Evolutionary conservation across 2,888 invertebrate species (phyloP).

Genomic region (Patella caerulea): DNA sequence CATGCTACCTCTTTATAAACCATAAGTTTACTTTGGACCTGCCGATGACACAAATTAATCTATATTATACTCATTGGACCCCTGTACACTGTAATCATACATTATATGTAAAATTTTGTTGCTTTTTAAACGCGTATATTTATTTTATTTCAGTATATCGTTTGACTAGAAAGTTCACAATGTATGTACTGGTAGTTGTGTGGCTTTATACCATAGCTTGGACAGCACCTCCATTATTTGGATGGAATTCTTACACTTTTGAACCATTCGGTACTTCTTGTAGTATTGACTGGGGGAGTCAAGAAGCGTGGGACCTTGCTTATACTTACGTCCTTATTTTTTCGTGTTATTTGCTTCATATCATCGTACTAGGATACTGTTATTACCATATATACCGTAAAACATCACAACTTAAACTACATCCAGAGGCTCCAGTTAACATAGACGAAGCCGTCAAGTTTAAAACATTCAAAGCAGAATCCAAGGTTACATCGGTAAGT

Average conservation of each 20-base stretch:
- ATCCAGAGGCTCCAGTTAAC: constrained; percentile 3
- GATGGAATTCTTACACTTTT: constrained; percentile 40
- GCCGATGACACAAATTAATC: too few relatives aligned
- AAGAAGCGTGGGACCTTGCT: constrained; percentile 26
- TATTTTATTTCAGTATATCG: constrained; percentile 27
- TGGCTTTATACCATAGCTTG: constrained; percentile 36
- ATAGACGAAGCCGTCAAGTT: constrained; percentile 18
- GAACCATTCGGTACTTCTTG: constrained; percentile 48
- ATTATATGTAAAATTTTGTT: not conserved
- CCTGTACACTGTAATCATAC: too few relatives aligned
- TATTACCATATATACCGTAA: constrained; percentile 30
- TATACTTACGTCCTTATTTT: constrained; percentile 38
- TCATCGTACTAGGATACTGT: constrained; percentile 35
- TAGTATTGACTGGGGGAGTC: constrained; percentile 42
- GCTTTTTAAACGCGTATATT: not conserved
- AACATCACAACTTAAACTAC: not conserved
- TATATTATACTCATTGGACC: too few relatives aligned
- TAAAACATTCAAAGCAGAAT: constrained; percentile 18
- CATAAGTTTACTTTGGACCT: too few relatives aligned
- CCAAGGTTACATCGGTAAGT: constrained; percentile 25
- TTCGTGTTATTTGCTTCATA: constrained; percentile 35
- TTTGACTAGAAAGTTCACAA: constrained; percentile 21
- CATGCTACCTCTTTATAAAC: too few relatives aligned
- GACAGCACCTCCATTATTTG: constrained; percentile 37
- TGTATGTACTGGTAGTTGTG: constrained; percentile 21